Evolutionary conservation across 2,113 vertebrate genomes (phyloP), one percentile per base, ranked within the genome.

Genomic region (Andinoacara biseriatus): DNA sequence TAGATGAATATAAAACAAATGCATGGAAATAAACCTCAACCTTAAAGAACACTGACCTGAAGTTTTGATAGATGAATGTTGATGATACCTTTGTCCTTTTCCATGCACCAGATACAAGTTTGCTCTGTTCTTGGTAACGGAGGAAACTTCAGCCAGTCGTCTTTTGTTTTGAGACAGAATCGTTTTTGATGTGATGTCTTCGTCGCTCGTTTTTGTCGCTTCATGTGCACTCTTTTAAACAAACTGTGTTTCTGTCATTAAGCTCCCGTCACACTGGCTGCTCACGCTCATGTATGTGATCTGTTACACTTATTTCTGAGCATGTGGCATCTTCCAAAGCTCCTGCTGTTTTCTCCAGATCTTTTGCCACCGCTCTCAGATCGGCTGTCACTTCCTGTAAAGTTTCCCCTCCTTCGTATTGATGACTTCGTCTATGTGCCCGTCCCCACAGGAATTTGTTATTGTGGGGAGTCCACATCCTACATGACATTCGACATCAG

Each of bases 401-500:
- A 17, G 75, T 31, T 58, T 33, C 20, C 5, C 62, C 13, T 56
- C 60, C 35, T 40, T 58, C 26, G 3, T 29, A 75, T 58, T 3
- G 72, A 82, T 74, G 63, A 65, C 74, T 74, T 74, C 15, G 43
- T 60, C 81, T 78, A 35, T 54, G 83, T 67, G 17, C 49, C 38
- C 61, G 10, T 24, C 9, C 76, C 63, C 67, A 8, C 61, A 4
- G 85, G 85, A 84, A 38, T 87, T 69, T 78, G 84, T 88, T 86
- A 81, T 76, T 35, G 78, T 56, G 76, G 74, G 15, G 58, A 80
- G 74, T 83, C 78, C 72, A 65, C 81, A 59, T 75, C 22, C 54
- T 62, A 65, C 67, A 63, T 54, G 83, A 86, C 87, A 78, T 80
- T 60, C 89, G 84, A 86, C 90, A 90, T 91, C 76, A 24, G 83